Conservation (phyloP, 2,888 invertebrate species). For the Asteroscopus sphinx region DNA sequence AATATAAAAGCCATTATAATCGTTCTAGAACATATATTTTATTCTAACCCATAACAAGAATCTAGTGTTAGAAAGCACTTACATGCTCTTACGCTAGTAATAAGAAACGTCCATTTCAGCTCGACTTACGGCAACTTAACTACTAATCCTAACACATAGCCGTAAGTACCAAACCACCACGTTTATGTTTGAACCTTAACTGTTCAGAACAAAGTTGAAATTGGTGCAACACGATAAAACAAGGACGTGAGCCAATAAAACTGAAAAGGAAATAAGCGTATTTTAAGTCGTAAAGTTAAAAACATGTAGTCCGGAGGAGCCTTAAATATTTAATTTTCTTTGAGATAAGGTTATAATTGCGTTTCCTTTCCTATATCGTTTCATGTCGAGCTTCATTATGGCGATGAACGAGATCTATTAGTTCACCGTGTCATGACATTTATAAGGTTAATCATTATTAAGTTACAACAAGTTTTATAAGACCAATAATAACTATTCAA, state of each 20-base stretch:
- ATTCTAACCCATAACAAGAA: conserved; percentile 25
- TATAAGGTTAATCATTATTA: conserved; percentile 11
- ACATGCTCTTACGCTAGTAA: conserved; percentile 46
- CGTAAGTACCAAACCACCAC: conserved; percentile 18
- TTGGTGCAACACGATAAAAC: conserved; percentile 7
- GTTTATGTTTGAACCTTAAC: conserved; percentile 19
- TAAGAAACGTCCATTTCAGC: conserved; percentile 47
- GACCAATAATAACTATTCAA: background rate
- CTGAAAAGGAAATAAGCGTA: conserved; percentile 40
- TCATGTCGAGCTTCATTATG: conserved; percentile 13
- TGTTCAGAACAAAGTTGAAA: conserved; percentile 23
- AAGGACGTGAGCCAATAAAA: conserved; percentile 34
- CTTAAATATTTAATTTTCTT: conserved; percentile 42
- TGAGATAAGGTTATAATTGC: conserved; percentile 31
- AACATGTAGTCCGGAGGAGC: conserved; percentile 22
- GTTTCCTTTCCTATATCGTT: conserved; percentile 14
- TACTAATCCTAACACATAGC: conserved; percentile 19
- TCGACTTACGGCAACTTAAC: conserved; percentile 39
- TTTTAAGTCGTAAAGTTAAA: conserved; percentile 31
- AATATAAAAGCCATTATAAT: conserved; percentile 18
- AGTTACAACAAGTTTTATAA: conserved; percentile 3
- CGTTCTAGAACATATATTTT: conserved; percentile 16
- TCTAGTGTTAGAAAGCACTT: conserved; percentile 49
- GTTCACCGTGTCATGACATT: background rate
- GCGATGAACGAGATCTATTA: conserved; percentile 5